Base-by-base conservation (phyloP, 2,797 vertebrate species). In the Spea hammondii region DNA sequence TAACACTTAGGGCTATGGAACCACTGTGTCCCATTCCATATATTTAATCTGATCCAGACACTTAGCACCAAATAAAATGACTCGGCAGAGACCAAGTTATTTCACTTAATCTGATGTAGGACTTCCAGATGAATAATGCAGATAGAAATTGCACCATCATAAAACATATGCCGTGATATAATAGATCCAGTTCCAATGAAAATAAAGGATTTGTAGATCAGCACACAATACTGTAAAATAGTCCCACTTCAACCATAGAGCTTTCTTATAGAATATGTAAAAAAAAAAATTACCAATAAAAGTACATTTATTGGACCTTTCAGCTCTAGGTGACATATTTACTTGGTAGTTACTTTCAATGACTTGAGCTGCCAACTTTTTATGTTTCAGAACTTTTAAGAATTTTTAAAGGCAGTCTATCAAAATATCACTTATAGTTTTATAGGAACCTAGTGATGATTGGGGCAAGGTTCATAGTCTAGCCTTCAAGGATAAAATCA, bases 51-150 rank as follows among this genome's bases (percentile, higher is more conserved):
- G 55, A 70, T 77, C 54, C 74, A 70, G 55, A 70, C 57, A 60
- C 74, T 77, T 77, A 53, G 66, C 74, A 77, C 66, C 55, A 77
- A 68, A 77, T 77, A 77, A 70, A 77, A 77, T 14, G 46, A 70
- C 57, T 70, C 54, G 32, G 8, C 59, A 32, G 54, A 55, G 72
- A 62, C 72, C 48, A 64, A 14, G 64, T 44, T 44, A 13, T 65
- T 51, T 65, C 49, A 65, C 60, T 65, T 65, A 65, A 50, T 65
- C 48, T 65, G 62, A 74, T 12, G 17, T 51, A 51, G 62, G 14
- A 74, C 55, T 65, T 57, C 60, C 14, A 50, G 10, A 32, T 45
- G 74, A 59, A 69, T 57, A 69, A 77, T 55, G 55, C 47, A 68
- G 45, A 66, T 66, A 69, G 44, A 14, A 76, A 44, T 32, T 47